Conservation (phyloP, 2,797 vertebrate species). For the Acanthurus tractus region DNA sequence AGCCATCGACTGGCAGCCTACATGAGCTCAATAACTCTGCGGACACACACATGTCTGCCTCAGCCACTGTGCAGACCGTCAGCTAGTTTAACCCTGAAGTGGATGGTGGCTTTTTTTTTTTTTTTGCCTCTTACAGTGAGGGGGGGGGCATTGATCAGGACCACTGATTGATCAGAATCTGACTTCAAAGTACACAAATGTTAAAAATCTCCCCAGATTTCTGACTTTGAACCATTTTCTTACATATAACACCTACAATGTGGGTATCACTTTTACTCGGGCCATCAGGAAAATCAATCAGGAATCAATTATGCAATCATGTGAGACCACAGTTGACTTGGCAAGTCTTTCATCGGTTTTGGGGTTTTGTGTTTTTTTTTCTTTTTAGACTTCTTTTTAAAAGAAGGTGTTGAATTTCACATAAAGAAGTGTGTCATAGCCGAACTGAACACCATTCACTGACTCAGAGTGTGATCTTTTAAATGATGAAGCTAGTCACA, state of each 20-base stretch:
- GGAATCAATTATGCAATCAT: constrained; percentile 18
- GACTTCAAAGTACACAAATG: not conserved
- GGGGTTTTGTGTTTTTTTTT: constrained; percentile 12
- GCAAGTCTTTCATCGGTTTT: constrained; percentile 3
- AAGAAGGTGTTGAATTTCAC: not conserved
- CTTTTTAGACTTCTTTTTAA: constrained; percentile 6
- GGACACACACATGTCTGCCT: constrained; percentile 17
- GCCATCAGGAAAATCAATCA: constrained; percentile 9
- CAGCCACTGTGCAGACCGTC: not conserved
- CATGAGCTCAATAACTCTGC: constrained; percentile 39
- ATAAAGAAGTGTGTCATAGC: no score
- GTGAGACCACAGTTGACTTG: not conserved
- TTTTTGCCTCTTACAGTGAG: not conserved
- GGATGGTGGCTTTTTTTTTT: constrained; percentile 2
- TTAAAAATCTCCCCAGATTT: not conserved
- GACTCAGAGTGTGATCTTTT: no score
- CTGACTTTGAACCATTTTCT: not conserved
- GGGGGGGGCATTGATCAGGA: not conserved
- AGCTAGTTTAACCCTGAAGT: not conserved
- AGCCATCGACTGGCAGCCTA: constrained; percentile 32
- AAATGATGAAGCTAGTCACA: no score
- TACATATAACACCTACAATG: not conserved
- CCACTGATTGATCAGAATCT: not conserved
- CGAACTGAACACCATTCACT: no score
- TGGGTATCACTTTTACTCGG: not conserved